Conservation (phyloP, 1,140 invertebrate species). For the Orius laevigatus region DNA sequence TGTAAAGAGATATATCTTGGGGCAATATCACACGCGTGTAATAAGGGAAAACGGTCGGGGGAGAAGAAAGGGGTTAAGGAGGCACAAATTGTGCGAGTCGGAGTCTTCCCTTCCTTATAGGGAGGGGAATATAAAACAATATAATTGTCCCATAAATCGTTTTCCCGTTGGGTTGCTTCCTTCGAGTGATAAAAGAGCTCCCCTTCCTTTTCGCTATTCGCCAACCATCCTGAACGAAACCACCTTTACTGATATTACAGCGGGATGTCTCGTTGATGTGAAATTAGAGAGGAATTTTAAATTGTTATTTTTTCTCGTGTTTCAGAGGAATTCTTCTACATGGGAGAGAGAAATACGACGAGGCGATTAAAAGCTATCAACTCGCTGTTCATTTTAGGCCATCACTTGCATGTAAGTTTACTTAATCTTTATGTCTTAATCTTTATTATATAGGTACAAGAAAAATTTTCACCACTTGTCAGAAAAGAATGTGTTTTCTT, state of each 20-base stretch:
- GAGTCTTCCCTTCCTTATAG: neutral
- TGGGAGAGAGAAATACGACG: conserved; percentile 69
- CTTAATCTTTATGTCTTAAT: no score
- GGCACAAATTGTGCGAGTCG: conserved; percentile 6
- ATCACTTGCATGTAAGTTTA: conserved; percentile 77
- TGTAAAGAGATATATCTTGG: conserved; percentile 7
- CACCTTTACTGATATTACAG: no score
- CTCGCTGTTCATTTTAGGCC: conserved; percentile 85
- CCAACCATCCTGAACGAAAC: neutral
- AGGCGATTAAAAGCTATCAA: conserved; percentile 83
- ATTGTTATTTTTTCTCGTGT: conserved; percentile 29
- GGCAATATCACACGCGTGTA: conserved; percentile 8
- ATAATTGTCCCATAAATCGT: conserved; percentile 11
- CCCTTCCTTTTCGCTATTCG: neutral
- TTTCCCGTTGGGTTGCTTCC: neutral
- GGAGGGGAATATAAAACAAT: conserved; percentile 10
- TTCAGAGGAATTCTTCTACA: conserved; percentile 85
- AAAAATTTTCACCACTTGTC: no score
- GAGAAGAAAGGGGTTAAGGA: no score
- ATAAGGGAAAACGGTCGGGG: neutral
- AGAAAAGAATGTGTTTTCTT: no score
- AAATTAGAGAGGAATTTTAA: neutral
- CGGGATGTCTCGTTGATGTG: no score
- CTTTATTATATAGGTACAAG: no score
- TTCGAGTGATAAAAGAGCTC: neutral